These are phyloP conservation scores for Enteromius mattozi DNA, from an alignment of 2,797 vertebrate genomes.

Conservation along the genomic window DNA sequence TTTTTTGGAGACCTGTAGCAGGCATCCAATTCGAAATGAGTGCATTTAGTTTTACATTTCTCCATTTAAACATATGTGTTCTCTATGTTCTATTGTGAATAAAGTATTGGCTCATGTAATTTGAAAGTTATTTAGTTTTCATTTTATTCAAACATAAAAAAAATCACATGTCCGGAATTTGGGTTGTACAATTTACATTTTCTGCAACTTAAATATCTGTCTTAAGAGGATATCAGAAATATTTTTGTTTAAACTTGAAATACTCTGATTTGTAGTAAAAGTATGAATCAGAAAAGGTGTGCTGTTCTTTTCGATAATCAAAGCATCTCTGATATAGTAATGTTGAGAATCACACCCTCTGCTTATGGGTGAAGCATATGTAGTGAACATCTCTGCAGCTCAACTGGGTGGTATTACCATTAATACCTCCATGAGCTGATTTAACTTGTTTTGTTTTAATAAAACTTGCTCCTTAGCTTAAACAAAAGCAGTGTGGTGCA, in stretches of 20 bases:
- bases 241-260: not conserved
- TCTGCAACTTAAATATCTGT: not conserved
- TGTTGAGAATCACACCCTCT: not conserved
- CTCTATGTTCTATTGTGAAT: no score
- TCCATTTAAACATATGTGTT: no score
- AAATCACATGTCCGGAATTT: no score
- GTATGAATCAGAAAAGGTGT: not conserved
- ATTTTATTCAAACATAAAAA: no score
- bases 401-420: not conserved
- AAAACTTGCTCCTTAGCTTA: constrained; percentile 12
- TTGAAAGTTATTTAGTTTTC: no score
- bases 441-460: constrained; percentile 11
- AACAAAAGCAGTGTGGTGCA: not conserved
- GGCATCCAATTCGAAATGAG: no score
- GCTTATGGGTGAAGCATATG: not conserved
- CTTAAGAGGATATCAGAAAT: not conserved
- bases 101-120: no score
- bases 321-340: not conserved
- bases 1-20: no score
- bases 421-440: constrained; percentile 7
- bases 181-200: not conserved
- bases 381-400: not conserved
- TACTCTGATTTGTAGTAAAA: not conserved
- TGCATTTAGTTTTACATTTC: no score
- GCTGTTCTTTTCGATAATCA: constrained; percentile 5